A percentile compares a stretch with the other conserved stretches of the same genome.
phyloP scores from a whole-genome alignment of 37 sponge, comb jelly and placozoan genomes.

The Amphimedon queenslandica region DNA sequence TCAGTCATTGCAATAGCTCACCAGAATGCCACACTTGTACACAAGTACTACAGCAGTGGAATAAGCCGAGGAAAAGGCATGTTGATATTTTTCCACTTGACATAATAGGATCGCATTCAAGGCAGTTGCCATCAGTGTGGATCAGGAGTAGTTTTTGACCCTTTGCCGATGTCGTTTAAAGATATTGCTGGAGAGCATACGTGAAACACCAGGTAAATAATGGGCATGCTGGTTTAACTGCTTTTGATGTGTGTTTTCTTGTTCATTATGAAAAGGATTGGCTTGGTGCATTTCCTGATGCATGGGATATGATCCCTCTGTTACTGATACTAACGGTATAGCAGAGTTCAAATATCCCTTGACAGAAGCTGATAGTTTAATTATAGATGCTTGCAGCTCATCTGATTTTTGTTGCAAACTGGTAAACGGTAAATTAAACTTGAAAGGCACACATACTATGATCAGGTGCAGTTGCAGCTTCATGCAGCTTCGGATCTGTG shows the following conservation, averaged over 20 bases:
- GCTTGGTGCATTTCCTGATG: slow-evolving; percentile 11
- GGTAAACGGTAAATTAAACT: not conserved
- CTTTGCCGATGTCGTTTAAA: slow-evolving; percentile 12
- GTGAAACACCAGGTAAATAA: not conserved
- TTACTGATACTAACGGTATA: not conserved
- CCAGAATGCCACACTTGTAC: slow-evolving; percentile 20
- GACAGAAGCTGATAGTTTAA: not conserved
- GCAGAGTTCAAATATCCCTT: not conserved
- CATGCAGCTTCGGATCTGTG: not conserved
- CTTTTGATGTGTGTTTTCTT: not conserved
- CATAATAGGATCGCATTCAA: slow-evolving; percentile 3
- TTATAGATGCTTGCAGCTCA: not conserved
- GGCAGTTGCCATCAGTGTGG: not conserved
- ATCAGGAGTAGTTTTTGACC: slow-evolving; percentile 10
- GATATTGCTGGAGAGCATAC: not conserved
- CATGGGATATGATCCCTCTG: slow-evolving; percentile 5
- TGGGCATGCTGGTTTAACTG: not conserved
- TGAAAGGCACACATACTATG: not conserved
- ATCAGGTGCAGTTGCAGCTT: not conserved
- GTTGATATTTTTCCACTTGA: slow-evolving; percentile 20
- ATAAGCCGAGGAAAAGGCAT: slow-evolving; percentile 15
- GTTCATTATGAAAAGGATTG: not conserved
- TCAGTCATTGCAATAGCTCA: not conserved
- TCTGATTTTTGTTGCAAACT: not conserved
- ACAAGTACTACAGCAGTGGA: slow-evolving; percentile 29